These are phyloP conservation scores for Avahi laniger DNA, from an alignment of 2,797 vertebrate species.

Conservation along the genomic window DNA sequence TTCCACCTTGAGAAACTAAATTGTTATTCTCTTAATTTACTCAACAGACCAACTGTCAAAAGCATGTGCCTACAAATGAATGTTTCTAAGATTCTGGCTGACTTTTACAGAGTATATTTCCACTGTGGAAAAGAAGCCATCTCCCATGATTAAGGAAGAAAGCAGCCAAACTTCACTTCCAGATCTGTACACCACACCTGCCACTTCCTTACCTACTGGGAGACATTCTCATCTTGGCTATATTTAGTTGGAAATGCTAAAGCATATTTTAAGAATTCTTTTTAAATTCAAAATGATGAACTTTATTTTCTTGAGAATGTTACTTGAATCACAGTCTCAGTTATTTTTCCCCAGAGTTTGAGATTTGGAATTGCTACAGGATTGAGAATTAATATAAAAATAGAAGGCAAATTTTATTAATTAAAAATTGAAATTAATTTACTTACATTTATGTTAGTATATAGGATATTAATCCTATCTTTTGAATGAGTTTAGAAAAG, in stretches of 20 bases:
- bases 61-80: neutral
- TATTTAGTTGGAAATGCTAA: slow-evolving; percentile 29
- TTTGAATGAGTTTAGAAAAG: slow-evolving; percentile 28
- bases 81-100: neutral
- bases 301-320: slow-evolving; percentile 5
- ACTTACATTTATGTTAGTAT: neutral
- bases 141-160: neutral
- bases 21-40: neutral
- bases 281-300: neutral
- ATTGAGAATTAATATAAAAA: neutral
- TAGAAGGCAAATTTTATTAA: neutral
- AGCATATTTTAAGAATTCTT: neutral
- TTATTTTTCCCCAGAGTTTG: slow-evolving; percentile 7
- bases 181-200: slow-evolving; percentile 7
- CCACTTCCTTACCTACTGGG: slow-evolving; percentile 33
- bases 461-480: neutral
- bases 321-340: neutral
- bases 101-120: neutral
- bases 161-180: neutral
- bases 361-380: slow-evolving; percentile 48
- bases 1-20: neutral
- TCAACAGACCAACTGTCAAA: neutral
- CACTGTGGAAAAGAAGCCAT: neutral
- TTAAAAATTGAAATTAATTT: neutral
- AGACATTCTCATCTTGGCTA: neutral